A percentile compares a stretch with the other conserved stretches of the same genome.
These are phyloP conservation scores for Holacanthella duospinosa DNA, from an alignment of 2,888 invertebrate genomes.

Conservation along the genomic window DNA sequence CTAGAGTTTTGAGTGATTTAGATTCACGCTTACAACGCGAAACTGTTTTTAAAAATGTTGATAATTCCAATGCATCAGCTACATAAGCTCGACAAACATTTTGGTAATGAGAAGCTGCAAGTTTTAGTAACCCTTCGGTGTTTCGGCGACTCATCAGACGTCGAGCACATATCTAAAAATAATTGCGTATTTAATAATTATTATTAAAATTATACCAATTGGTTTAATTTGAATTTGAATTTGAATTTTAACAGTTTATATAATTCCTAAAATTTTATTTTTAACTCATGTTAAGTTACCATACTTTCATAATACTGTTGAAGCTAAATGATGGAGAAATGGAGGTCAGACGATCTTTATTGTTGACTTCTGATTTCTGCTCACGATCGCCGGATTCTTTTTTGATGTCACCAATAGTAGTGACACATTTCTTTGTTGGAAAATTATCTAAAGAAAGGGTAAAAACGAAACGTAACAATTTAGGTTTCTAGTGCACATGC, in stretches of 20 bases:
- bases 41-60: constrained; percentile 79
- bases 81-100: constrained; percentile 87
- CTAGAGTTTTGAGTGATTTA: no score
- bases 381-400: background rate
- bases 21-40: constrained; percentile 47
- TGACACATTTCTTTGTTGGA: background rate
- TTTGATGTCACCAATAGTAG: background rate
- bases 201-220: no score
- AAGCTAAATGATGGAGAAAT: no score
- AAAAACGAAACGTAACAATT: no score
- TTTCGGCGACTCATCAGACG: background rate
- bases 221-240: background rate
- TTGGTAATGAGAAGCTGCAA: constrained; percentile 62
- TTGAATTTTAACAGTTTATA: no score
- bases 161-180: background rate
- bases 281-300: no score
- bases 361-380: background rate
- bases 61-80: constrained; percentile 79
- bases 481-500: background rate
- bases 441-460: background rate
- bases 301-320: no score
- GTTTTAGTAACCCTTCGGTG: background rate
- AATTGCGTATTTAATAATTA: no score
- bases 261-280: no score
- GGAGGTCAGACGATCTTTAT: no score